Evolutionary conservation across 2,797 vertebrate species (phyloP), one percentile per base, ranked within the genome.

Genomic region (Catostomus latipinnis): DNA sequence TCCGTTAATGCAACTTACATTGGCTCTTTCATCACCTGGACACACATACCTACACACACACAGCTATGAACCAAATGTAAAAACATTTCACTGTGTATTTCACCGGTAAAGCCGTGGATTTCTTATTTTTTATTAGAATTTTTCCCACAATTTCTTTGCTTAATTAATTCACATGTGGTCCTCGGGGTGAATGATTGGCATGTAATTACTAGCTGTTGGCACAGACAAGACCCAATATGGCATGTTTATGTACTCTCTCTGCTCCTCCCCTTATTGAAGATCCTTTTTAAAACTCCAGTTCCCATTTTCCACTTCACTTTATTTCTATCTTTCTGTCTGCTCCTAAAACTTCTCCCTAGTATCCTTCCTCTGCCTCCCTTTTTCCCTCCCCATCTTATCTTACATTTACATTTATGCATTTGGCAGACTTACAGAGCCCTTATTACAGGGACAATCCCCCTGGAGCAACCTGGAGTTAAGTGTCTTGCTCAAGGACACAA

Each of bases 101-200:
- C 43, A 72, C 50, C 46, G 58, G 54, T 56, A 48, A 78, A 63
- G 18, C 18, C 6, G n/a, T 50, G 54, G 18, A 72, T 81, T 74
- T 50, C 4, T 91, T 90, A 45, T 79, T 86, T 87, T 92, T 90
- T 87, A 92, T 93, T 93, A 91, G 92, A 92, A 92, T 91, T 90
- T 91, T 88, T 89, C 84, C 87, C 84, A 88, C 85, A 86, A 86
- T 91, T 93, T 91, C 84, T 88, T 81, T 7, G 83, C 88, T 90
- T 86, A 88, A 90, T 92, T 93, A 93, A 93, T 93, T 92, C 84
- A 84, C 83, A 63, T 86, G 75, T 87, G 87, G 86, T 91, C 89
- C 91, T 86, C 72, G 81, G 86, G 90, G 87, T 85, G 85, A 84
- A 90, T 91, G 92, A 93, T 92, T 93, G 92, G 91, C 89, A 85